Percentiles rank a stretch among this genome's conserved stretches.
These are phyloP conservation scores for Pseudochromis fuscus DNA, from an alignment of 2,797 vertebrate genomes.

Conservation along the genomic window DNA sequence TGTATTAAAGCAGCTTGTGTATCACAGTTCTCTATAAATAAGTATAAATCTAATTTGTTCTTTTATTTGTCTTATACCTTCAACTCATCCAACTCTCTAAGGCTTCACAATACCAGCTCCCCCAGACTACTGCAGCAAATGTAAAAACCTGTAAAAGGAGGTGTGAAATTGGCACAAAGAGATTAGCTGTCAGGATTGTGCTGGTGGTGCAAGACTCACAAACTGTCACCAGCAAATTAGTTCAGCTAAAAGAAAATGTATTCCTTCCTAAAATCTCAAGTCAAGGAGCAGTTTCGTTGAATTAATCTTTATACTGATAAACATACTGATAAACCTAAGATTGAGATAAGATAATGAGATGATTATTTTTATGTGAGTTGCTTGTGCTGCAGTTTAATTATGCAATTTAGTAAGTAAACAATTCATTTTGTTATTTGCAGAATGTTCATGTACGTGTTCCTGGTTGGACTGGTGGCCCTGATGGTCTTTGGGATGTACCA, in stretches of 20 bases:
- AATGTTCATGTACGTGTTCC: constrained; percentile 87
- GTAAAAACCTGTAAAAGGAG: constrained; percentile 57
- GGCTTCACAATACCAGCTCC: constrained; percentile 30
- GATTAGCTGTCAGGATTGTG: constrained; percentile 47
- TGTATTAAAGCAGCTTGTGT: background rate
- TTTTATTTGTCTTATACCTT: constrained; percentile 3
- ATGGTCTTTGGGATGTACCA: constrained; percentile 83
- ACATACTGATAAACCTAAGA: no score
- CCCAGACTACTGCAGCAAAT: constrained; percentile 36
- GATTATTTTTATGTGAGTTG: no score
- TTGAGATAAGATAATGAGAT: no score
- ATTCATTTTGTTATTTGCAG: constrained; percentile 58
- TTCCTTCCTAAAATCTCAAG: constrained; percentile 3
- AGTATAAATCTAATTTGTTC: background rate
- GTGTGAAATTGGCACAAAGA: constrained; percentile 69
- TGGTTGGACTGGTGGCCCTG: constrained; percentile 79
- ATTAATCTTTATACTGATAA: background rate
- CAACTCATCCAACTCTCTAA: constrained; percentile 9
- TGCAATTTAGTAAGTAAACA: background rate
- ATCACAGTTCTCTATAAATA: background rate
- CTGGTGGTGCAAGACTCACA: constrained; percentile 41
- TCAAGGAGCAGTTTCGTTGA: background rate
- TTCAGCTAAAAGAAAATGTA: background rate
- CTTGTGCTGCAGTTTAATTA: constrained; percentile 6
- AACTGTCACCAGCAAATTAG: constrained; percentile 44